phyloP scores from a whole-genome alignment of 2,113 vertebrate species.

The Tetraodon nigroviridis region DNA sequence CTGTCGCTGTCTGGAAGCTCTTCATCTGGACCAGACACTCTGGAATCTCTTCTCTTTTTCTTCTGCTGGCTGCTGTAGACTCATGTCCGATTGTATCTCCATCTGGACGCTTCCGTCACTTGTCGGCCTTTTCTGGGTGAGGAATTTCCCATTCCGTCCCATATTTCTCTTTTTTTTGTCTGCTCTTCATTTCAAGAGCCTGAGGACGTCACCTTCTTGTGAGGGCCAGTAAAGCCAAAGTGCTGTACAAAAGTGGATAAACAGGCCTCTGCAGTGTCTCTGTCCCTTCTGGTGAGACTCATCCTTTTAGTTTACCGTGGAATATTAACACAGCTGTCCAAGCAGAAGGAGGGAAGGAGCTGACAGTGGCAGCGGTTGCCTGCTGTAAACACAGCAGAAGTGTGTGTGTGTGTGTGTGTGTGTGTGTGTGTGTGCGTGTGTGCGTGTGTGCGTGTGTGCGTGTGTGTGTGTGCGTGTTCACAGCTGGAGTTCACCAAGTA shows the following conservation, averaged over 20 bases:
- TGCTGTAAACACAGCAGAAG: conserved; percentile 4
- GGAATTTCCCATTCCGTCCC: too few relatives aligned
- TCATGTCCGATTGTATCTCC: background rate
- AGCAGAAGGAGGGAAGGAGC: too few relatives aligned
- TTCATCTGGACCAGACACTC: too few relatives aligned
- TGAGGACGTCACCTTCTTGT: too few relatives aligned
- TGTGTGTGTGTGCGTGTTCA: too few relatives aligned
- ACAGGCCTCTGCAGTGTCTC: background rate
- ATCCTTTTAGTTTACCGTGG: background rate
- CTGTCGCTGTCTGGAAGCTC: too few relatives aligned
- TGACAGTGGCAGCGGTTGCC: too few relatives aligned
- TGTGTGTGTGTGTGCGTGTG: conserved; percentile 1
- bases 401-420: background rate
- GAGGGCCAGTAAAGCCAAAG: background rate
- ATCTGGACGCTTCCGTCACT: too few relatives aligned
- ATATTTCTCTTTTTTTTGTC: background rate
- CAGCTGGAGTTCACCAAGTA: too few relatives aligned
- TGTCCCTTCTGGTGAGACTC: background rate
- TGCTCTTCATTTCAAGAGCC: too few relatives aligned
- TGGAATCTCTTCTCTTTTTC: background rate
- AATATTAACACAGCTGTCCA: background rate
- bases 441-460: too few relatives aligned
- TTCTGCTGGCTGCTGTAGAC: background rate
- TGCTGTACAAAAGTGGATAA: background rate
- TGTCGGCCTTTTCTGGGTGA: too few relatives aligned